phyloP scores from a whole-genome alignment of 1,140 invertebrate genomes.

The Bombus soroeensis region DNA sequence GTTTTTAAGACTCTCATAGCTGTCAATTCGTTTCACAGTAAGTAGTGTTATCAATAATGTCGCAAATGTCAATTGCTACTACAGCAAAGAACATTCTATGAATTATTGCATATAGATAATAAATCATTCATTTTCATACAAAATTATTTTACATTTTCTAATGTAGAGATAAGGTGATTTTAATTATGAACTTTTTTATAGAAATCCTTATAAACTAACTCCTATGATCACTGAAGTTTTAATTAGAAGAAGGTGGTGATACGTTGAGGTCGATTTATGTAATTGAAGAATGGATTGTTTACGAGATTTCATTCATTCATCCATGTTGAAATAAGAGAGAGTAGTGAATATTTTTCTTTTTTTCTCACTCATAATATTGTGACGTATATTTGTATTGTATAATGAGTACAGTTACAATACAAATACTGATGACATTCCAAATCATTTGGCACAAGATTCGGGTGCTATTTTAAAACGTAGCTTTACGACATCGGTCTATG shows the following conservation, averaged over 20 bases:
- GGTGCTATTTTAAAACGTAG: slow-evolving; percentile 56
- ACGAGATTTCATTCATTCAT: background rate
- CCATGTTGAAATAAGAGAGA: background rate
- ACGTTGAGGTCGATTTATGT: background rate
- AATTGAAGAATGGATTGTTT: background rate
- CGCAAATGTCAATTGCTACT: background rate
- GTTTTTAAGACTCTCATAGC: background rate
- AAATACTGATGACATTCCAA: slow-evolving; percentile 41
- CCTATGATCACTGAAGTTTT: background rate
- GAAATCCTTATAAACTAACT: slow-evolving; percentile 7
- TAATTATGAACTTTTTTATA: background rate
- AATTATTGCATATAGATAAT: background rate
- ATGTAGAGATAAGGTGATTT: background rate
- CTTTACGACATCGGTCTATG: slow-evolving; percentile 55
- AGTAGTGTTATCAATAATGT: slow-evolving; percentile 16
- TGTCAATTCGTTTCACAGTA: slow-evolving; percentile 41
- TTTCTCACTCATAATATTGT: background rate
- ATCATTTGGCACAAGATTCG: slow-evolving; percentile 55
- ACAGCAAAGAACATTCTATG: background rate
- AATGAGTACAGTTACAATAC: slow-evolving; percentile 31
- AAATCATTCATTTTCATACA: background rate
- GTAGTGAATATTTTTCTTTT: background rate
- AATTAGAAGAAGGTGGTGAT: background rate
- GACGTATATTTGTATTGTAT: background rate
- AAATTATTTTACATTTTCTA: background rate